Evolutionary conservation across 2,888 invertebrate species (phyloP).

Genomic region (Xylophagus ater): DNA sequence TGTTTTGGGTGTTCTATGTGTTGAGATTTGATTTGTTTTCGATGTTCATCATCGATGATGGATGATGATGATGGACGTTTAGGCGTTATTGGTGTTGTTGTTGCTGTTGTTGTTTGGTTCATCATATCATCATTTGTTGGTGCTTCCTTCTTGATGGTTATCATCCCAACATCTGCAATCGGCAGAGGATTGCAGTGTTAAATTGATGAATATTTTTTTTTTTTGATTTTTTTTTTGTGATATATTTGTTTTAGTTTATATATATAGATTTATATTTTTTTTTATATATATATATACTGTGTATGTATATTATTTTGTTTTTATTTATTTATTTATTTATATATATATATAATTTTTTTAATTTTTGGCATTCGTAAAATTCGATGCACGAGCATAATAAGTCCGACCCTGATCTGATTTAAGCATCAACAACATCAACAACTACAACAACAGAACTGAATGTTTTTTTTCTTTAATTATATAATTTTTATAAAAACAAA

Average conservation of each 20-base stretch:
- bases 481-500: constrained; percentile 1
- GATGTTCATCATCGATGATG: no score
- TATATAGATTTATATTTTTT: constrained; percentile 4
- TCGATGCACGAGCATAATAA: constrained; percentile 15
- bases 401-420: constrained; percentile 23
- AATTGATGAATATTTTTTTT: constrained; percentile 18
- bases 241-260: constrained; percentile 13
- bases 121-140: constrained; percentile 6
- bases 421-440: constrained; percentile 25
- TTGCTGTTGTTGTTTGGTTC: constrained; percentile 2
- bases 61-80: constrained; percentile 1
- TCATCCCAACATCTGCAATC: constrained; percentile 25
- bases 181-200: constrained; percentile 25
- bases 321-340: constrained; percentile 9
- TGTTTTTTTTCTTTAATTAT: constrained; percentile 15
- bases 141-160: constrained; percentile 11
- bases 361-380: constrained; percentile 11
- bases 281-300: constrained; percentile 12
- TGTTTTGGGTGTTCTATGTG: constrained; percentile 2
- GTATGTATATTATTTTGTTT: constrained; percentile 3
- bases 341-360: constrained; percentile 3
- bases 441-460: constrained; percentile 26
- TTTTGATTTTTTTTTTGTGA: constrained; percentile 14
- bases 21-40: neutral
- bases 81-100: neutral